phyloP scores from a whole-genome alignment of 1,140 invertebrate genomes.

The Oryctes rhinoceros region DNA sequence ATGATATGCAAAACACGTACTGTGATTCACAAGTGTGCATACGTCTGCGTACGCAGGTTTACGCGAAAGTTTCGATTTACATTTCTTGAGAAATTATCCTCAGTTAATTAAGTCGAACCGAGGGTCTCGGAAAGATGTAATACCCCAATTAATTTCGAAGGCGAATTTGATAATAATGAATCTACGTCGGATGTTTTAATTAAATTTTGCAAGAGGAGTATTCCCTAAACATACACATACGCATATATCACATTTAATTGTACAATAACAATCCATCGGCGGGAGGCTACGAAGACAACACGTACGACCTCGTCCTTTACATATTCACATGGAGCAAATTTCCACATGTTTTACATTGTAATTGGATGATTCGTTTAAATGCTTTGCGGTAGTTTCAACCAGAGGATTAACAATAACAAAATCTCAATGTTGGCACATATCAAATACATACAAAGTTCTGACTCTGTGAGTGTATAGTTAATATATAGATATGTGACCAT shows the following conservation, averaged over 20 bases:
- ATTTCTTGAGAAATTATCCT: slow-evolving; percentile 26
- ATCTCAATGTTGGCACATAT: background rate
- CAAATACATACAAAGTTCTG: background rate
- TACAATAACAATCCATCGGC: slow-evolving; percentile 9
- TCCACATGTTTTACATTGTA: slow-evolving; percentile 32
- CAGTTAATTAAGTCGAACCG: slow-evolving; percentile 27
- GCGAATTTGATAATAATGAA: slow-evolving; percentile 33
- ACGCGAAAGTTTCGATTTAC: background rate
- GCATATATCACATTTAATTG: slow-evolving; percentile 24
- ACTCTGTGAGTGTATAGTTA: too few relatives aligned
- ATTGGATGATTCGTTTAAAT: background rate
- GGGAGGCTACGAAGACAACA: background rate
- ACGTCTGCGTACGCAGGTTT: background rate
- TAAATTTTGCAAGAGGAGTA: slow-evolving; percentile 20
- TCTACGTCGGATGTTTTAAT: slow-evolving; percentile 29
- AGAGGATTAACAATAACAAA: background rate
- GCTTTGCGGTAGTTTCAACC: background rate
- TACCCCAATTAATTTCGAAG: slow-evolving; percentile 26
- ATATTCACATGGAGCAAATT: slow-evolving; percentile 22
- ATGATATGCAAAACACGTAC: too few relatives aligned
- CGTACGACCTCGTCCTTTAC: background rate
- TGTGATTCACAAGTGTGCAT: too few relatives aligned
- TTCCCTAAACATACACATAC: slow-evolving; percentile 5
- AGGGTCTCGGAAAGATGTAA: slow-evolving; percentile 13
- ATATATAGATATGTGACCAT: too few relatives aligned